A percentile compares a stretch with the other conserved stretches of the same genome.
Evolutionary conservation across 2,888 invertebrate species (phyloP).

Genomic region (Calameuta filiformis): DNA sequence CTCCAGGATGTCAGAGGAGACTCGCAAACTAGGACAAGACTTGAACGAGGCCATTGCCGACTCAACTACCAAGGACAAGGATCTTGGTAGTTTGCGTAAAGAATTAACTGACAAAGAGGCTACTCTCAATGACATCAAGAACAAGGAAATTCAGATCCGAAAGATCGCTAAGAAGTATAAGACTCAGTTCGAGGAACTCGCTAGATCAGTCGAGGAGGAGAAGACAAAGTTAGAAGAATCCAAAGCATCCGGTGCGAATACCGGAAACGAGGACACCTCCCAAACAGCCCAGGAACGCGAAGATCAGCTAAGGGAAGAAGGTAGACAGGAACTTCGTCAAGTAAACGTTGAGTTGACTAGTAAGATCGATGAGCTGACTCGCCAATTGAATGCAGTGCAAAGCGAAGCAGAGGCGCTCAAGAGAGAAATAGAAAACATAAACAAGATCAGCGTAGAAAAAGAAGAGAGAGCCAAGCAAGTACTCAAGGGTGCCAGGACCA

Average conservation of each 20-base stretch:
- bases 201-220: constrained; percentile 74
- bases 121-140: constrained; percentile 75
- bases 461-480: constrained; percentile 76
- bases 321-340: constrained; percentile 65
- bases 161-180: constrained; percentile 95
- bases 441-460: constrained; percentile 70
- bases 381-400: constrained; percentile 67
- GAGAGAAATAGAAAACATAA: constrained; percentile 73
- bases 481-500: constrained; percentile 79
- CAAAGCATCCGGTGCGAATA: constrained; percentile 64
- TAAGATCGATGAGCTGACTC: constrained; percentile 59
- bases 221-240: constrained; percentile 71
- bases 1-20: constrained; percentile 70
- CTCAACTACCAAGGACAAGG: constrained; percentile 71
- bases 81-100: constrained; percentile 73
- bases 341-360: constrained; percentile 46
- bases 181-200: constrained; percentile 82
- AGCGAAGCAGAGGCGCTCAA: constrained; percentile 75
- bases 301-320: constrained; percentile 67
- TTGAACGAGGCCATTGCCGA: constrained; percentile 73
- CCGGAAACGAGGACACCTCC: constrained; percentile 59
- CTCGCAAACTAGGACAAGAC: constrained; percentile 75
- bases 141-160: constrained; percentile 79
- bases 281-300: constrained; percentile 59
- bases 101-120: constrained; percentile 76